Percentiles rank a stretch among this genome's conserved stretches.
These are phyloP conservation scores for Eciton burchellii DNA, from an alignment of 1,140 invertebrate species.

Conservation along the genomic window DNA sequence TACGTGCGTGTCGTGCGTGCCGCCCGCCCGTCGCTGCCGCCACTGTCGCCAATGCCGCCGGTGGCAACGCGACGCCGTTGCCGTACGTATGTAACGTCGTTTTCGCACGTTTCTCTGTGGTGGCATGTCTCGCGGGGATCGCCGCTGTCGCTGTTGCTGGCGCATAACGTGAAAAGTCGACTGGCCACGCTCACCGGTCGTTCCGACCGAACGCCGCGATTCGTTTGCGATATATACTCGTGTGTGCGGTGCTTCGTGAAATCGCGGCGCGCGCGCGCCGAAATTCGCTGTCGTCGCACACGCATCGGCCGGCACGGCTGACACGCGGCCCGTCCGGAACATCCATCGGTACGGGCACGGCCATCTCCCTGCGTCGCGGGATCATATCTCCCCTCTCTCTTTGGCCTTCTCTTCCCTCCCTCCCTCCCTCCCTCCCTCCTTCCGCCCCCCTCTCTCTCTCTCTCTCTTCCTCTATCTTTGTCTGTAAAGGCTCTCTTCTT, in stretches of 20 bases:
- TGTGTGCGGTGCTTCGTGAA: no score
- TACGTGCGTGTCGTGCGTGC: slow-evolving; percentile 17
- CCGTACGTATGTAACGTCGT: slow-evolving; percentile 23
- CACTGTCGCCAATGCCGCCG: not conserved
- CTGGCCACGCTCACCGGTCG: not conserved
- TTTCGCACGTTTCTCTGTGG: no score
- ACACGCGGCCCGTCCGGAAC: slow-evolving; percentile 32
- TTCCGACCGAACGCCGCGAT: not conserved
- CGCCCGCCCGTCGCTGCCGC: no score
- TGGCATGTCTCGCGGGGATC: slow-evolving; percentile 16
- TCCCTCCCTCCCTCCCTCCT: not conserved
- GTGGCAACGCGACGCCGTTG: slow-evolving; percentile 44
- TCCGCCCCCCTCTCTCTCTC: not conserved
- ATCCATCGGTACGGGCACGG: not conserved
- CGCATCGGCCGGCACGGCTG: slow-evolving; percentile 12
- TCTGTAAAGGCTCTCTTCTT: not conserved
- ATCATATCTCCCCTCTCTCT: not conserved
- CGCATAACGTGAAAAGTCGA: slow-evolving; percentile 23
- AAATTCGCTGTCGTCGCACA: slow-evolving; percentile 8
- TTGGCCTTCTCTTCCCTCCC: not conserved
- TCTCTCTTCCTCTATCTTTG: not conserved
- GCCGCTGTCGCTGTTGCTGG: not conserved
- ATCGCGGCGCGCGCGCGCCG: no score
- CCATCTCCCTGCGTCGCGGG: not conserved
- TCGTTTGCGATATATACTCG: not conserved